phyloP scores from a whole-genome alignment of 2,113 vertebrate species.

The Syngnathus typhle region DNA sequence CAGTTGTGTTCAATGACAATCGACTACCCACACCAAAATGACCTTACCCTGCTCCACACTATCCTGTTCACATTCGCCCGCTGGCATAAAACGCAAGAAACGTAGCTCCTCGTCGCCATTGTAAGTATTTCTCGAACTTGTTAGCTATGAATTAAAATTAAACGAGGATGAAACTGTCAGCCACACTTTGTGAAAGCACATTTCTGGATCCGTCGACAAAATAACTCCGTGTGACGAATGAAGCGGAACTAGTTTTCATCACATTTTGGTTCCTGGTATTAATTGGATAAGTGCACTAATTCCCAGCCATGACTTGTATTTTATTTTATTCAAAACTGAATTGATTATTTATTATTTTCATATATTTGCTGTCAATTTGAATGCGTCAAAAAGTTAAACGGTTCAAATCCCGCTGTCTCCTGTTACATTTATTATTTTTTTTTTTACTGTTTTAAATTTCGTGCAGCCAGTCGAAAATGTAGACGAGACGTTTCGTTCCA shows the following conservation, averaged over 20 bases:
- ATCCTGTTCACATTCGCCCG: constrained; percentile 17
- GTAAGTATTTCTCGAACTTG: neutral
- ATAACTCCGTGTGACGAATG: constrained; percentile 51
- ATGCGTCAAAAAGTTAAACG: neutral
- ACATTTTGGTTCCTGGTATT: constrained; percentile 12
- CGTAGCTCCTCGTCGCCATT: constrained; percentile 40
- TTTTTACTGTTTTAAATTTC: too few species aligned
- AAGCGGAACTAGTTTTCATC: constrained; percentile 25
- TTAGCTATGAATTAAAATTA: neutral
- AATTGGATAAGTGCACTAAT: neutral
- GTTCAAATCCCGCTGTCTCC: too few species aligned
- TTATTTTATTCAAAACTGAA: neutral
- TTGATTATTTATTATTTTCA: neutral
- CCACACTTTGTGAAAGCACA: accelerated
- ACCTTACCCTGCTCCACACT: constrained; percentile 45
- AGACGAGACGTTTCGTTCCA: too few species aligned
- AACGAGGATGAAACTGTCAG: neutral
- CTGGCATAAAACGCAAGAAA: constrained; percentile 30
- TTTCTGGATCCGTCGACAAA: constrained; percentile 43
- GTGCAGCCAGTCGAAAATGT: too few species aligned
- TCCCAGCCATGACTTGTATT: neutral
- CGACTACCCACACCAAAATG: accelerated
- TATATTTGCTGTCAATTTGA: neutral
- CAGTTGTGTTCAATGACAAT: constrained; percentile 26
- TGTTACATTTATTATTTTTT: too few species aligned